phyloP scores from a whole-genome alignment of 2,113 vertebrate genomes.

The Morphnarchus princeps region DNA sequence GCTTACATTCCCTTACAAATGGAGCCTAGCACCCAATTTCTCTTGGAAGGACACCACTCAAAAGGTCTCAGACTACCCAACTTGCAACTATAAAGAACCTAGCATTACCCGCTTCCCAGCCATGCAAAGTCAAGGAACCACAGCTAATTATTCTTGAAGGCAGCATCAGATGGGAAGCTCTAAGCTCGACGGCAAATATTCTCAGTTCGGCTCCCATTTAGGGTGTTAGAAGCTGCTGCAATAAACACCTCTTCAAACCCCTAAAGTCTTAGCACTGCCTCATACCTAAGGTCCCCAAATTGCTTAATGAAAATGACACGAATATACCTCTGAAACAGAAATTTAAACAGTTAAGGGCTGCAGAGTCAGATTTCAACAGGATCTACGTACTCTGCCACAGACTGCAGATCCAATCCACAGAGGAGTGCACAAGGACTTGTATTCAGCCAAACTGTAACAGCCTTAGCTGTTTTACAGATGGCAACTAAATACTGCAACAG shows the following conservation, averaged over 20 bases:
- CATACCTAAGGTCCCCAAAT: neutral
- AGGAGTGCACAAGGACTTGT: neutral
- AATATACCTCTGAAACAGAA: neutral
- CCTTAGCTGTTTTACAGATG: neutral
- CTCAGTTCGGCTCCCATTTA: neutral
- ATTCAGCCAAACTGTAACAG: accelerated
- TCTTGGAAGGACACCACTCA: neutral
- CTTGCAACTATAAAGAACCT: neutral
- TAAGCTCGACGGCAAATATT: neutral
- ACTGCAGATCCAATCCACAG: neutral
- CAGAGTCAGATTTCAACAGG: neutral
- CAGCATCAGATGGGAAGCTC: neutral
- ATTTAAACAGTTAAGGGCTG: neutral
- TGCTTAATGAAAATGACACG: accelerated
- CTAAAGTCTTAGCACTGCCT: neutral
- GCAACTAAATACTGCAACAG: neutral
- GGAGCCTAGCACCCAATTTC: neutral
- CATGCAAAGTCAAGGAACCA: neutral
- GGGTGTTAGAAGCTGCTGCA: neutral
- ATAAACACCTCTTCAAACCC: neutral
- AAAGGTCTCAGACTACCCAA: neutral
- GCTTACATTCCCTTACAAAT: accelerated
- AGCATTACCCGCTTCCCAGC: neutral
- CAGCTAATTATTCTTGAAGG: neutral
- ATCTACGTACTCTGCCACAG: neutral